phyloP scores from a whole-genome alignment of 2,888 invertebrate genomes.

The Euzophera pinguis region DNA sequence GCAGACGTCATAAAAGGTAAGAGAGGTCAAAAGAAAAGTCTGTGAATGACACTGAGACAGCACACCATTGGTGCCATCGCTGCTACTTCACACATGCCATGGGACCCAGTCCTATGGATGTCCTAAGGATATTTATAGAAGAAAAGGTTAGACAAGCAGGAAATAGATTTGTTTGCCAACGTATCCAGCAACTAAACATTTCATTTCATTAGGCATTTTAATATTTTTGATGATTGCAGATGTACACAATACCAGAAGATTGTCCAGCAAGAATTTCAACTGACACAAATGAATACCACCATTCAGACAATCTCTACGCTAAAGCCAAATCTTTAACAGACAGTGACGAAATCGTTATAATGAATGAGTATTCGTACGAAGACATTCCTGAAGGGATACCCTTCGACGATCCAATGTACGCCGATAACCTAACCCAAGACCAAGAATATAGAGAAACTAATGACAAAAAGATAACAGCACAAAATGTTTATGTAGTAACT shows the following conservation, averaged over 20 bases:
- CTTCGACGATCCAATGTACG: constrained; percentile 59
- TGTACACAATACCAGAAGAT: constrained; percentile 68
- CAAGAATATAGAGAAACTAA: constrained; percentile 18
- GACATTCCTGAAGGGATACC: constrained; percentile 67
- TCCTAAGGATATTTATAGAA: no score
- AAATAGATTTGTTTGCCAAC: no score
- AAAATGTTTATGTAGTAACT: constrained; percentile 1
- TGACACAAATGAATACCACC: constrained; percentile 41
- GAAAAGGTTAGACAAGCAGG: no score
- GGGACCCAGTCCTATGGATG: no score
- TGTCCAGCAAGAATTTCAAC: constrained; percentile 55
- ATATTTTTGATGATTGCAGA: constrained; percentile 44
- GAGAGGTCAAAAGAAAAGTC: no score
- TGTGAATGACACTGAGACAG: no score
- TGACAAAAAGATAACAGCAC: not conserved
- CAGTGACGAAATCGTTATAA: constrained; percentile 54
- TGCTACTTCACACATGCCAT: not conserved
- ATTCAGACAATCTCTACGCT: constrained; percentile 56
- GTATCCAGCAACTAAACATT: no score
- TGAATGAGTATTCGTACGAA: constrained; percentile 57
- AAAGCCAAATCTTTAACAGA: constrained; percentile 51
- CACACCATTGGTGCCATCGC: no score
- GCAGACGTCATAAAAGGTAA: no score
- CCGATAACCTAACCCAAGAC: constrained; percentile 46
- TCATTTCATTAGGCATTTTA: no score